phyloP scores from a whole-genome alignment of 2,888 invertebrate genomes.

The Amphipoea lucens region DNA sequence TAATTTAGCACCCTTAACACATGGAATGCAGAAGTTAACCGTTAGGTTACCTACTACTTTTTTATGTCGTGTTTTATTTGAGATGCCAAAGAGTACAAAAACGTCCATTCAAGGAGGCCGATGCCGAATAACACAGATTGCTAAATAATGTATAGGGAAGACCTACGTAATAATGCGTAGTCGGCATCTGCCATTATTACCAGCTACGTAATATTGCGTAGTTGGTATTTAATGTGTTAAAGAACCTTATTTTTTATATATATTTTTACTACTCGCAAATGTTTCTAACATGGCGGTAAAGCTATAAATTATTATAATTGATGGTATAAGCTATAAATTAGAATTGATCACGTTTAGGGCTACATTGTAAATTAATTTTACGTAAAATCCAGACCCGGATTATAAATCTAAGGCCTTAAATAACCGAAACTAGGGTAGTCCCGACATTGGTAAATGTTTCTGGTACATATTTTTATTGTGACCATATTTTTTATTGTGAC shows the following conservation, averaged over 20 bases:
- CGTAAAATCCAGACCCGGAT: slow-evolving; percentile 44
- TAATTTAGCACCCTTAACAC: background rate
- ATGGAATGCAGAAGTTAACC: too few relatives aligned
- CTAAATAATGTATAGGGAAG: too few relatives aligned
- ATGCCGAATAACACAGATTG: too few relatives aligned
- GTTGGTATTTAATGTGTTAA: background rate
- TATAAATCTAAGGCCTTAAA: slow-evolving; percentile 49
- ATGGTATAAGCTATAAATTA: slow-evolving; percentile 33
- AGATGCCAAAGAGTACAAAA: too few relatives aligned
- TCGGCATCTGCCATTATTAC: too few relatives aligned
- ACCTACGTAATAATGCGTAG: too few relatives aligned
- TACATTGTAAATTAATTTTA: slow-evolving; percentile 46
- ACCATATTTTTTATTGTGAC: slow-evolving; percentile 43
- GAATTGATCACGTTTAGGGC: slow-evolving; percentile 48
- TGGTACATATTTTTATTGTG: slow-evolving; percentile 46
- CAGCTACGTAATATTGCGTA: too few relatives aligned
- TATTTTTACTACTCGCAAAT: slow-evolving; percentile 8
- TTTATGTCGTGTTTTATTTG: too few relatives aligned
- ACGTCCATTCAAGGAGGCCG: too few relatives aligned
- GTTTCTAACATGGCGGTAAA: background rate
- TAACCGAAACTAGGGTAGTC: slow-evolving; percentile 28
- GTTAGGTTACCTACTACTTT: too few relatives aligned
- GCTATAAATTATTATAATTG: too few relatives aligned
- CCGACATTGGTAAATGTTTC: slow-evolving; percentile 27
- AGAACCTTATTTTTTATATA: background rate